Evolutionary conservation across 2,113 vertebrate genomes (phyloP), one percentile per base, ranked within the genome.

Genomic region (Dolichotis patagonum): DNA sequence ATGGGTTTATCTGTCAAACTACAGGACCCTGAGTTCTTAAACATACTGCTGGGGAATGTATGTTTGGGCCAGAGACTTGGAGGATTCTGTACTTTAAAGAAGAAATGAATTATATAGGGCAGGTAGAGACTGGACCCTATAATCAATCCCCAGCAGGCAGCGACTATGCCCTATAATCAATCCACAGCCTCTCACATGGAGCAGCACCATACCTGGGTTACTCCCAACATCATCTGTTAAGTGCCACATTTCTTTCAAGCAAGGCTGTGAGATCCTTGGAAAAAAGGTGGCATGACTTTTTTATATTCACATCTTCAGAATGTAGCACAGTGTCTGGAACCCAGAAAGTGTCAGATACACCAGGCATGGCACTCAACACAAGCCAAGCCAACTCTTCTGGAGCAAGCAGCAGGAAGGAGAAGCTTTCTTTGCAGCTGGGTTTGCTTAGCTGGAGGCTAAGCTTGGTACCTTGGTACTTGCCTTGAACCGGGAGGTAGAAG

Each of bases 401-500:
- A 87, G 8, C 30, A 30, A 17, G 35, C 30, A 41, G 30, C 28
- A 9, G 16, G 32, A 19, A 49, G 54, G 1, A 20, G 9, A 60
- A 14, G 5, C 7, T 24, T 52, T 52, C 22, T 63, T 1, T 5
- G 19, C 0, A 69, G 2, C 38, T 43, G 22, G 28, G 26, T 38
- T 24, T 41, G 12, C 35, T 63, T 38, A 32, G 20, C 22, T 58
- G 35, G 54, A 63, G 60, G 9, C 26, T 17, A 19, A 20, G 5
- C 46, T 26, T 35, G 71, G 63, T 49, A 8, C 78, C 67, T 43
- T 19, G 41, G n/a, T n/a, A n/a, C n/a, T 54, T n/a, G 52, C 2
- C 5, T 0, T 19, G 49, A 83, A 4, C 8, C 35, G 16, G 7
- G 19, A 58, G 32, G 7, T 4, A 69, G 14, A 7, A 20, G 7